Evolutionary conservation across 37 sponge, comb jelly and placozoan genomes (phyloP), one percentile per base, ranked within the genome.

Genomic region (Aplysina aerophoba): DNA sequence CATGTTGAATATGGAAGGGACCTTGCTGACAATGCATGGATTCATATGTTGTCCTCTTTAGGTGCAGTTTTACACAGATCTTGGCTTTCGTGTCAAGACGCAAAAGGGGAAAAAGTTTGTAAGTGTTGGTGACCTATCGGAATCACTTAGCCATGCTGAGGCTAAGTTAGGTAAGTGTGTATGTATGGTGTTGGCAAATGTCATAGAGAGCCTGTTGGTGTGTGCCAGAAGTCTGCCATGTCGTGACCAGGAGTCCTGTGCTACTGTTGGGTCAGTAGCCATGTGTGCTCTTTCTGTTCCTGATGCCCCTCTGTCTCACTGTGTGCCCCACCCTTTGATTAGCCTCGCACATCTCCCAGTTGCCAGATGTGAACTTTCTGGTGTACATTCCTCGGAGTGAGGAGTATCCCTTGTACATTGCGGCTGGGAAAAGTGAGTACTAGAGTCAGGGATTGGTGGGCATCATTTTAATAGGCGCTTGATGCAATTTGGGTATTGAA

Each of bases 361-460:
- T 73, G 22, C 97, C 93, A 24, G 88, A 83, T 56, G 84, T 94
- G 63, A 89, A 92, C 40, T 97, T 93, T 73, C 44, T 97, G 0
- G 84, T 97, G 41, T 94, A 94, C 66, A 72, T 90, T 13, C 91
- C 97, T 28, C 64, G 36, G n/a, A 25, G 14, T 12, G 53, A 89
- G 5, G 69, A 92, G 62, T 73, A 27, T 21, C 94, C 94, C 15
- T 80, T 97, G 15, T 59, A 80, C 55, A 89, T 95, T 22, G 69
- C 44, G 31, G 73, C 50, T n/a, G 69, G 37, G 15, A 88, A 58
- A 24, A 31, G 83, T 85, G n/a, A 61, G 66, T n/a, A n/a, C 24
- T 74, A 8, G 65, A 37, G 31, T 71, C 4, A 59, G 13, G 55
- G 6, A 37, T 59, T 33, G 21, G 81, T n/a, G n/a, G n/a, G n/a